Conservation (phyloP, 2,888 invertebrate genomes). For the Gymnoscelis rufifasciata region DNA sequence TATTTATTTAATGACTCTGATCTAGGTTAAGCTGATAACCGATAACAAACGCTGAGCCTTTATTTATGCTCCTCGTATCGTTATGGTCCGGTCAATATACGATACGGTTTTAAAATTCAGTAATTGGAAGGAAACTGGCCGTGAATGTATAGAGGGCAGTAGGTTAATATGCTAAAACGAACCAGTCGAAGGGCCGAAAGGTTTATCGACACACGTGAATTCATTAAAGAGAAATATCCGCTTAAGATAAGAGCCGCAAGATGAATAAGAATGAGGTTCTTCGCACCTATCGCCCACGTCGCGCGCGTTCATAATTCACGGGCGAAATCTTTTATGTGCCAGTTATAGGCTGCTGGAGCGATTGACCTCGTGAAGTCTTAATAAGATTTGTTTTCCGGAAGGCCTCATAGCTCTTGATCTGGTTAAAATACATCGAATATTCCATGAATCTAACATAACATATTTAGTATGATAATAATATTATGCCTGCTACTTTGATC, state of each 20-base stretch:
- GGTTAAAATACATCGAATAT: conserved; percentile 43
- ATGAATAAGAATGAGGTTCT: conserved; percentile 44
- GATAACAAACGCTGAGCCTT: neutral
- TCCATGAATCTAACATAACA: conserved; percentile 53
- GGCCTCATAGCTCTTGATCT: conserved; percentile 47
- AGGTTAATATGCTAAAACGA: conserved; percentile 28
- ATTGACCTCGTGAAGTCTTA: conserved; percentile 50
- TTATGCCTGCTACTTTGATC: too few relatives aligned
- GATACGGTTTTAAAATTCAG: conserved; percentile 15
- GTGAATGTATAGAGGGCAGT: conserved; percentile 32
- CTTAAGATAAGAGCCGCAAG: conserved; percentile 35
- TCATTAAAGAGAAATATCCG: conserved; percentile 31
- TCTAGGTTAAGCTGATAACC: neutral
- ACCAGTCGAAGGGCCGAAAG: conserved; percentile 29
- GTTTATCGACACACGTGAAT: conserved; percentile 31
- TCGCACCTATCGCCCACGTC: conserved; percentile 46
- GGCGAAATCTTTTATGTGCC: conserved; percentile 18
- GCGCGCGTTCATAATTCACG: conserved; percentile 39
- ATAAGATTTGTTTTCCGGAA: conserved; percentile 49
- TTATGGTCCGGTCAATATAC: conserved; percentile 2
- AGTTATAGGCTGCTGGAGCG: conserved; percentile 44
- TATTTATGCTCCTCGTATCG: neutral
- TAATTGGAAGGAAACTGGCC: conserved; percentile 37
- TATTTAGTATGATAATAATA: too few relatives aligned
- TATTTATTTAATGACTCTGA: neutral